Evolutionary conservation across 1,140 invertebrate species (phyloP), one percentile per base, ranked within the genome.

Genomic region (Cyclargus thomasi): DNA sequence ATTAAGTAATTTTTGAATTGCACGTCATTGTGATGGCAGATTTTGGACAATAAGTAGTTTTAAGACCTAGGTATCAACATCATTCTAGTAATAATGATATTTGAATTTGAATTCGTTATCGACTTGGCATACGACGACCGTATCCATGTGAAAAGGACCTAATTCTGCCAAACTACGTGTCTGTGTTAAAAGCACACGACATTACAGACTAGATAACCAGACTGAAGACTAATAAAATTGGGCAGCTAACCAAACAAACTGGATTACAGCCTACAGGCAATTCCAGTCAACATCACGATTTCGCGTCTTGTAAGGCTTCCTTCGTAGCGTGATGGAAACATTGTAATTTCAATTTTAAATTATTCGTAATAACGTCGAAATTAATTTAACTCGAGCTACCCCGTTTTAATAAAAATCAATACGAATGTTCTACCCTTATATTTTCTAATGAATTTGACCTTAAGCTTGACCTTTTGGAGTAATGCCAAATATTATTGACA

Each of bases 381-480:
- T 47, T 47, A 14, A 47, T 47, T 47, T 47, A 47, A 47, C 39
- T 4, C 6, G 10, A 11, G 39, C 14, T 16, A 47, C 39, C 39
- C 39, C 8, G 14, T 14, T 47, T 47, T 1, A 47, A 47, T 47
- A 16, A 16, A 47, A 47, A 47, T 47, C 39, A 47, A 47, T 47
- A 47, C 39, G 14, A 47, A 47, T 47, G 39, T 16, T 8, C 39
- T 47, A 47, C 39, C 39, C 39, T 47, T 47, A 47, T 47, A 47
- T 47, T 47, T 35, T 47, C 39, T 47, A 47, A 47, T 47, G 39
- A 47, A 47, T 16, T 47, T 47, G 39, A 47, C 39, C 39, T 47
- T 47, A 47, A 14, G 14, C 39, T 47, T 47, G 39, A 47, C 39
- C 39, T 47, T 47, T 47, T 47, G 39, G 39, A 47, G 4, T 0